Percentiles rank a stretch among this genome's conserved stretches.
Evolutionary conservation across 2,797 vertebrate genomes (phyloP).

Genomic region (Micrastur ruficollis): DNA sequence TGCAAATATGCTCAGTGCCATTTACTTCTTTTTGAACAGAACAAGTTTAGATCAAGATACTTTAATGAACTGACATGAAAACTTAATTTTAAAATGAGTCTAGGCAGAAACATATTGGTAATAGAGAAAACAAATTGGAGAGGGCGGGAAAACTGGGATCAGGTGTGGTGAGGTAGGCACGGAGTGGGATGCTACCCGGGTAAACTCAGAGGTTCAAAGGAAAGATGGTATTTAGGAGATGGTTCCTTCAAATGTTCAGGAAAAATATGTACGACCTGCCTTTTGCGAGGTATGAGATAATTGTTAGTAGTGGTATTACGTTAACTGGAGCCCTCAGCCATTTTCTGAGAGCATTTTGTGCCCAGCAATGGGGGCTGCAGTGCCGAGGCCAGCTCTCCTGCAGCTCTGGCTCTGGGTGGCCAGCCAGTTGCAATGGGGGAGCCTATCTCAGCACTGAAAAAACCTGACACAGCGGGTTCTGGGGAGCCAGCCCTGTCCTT

Average conservation of each 20-base stretch:
- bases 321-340: background rate
- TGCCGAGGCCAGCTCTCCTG: background rate
- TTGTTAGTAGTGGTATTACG: no score
- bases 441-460: background rate
- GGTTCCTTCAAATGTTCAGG: background rate
- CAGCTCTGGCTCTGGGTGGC: background rate
- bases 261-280: background rate
- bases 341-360: background rate
- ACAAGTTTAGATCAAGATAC: background rate
- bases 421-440: background rate
- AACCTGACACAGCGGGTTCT: accelerated
- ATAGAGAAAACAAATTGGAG: background rate
- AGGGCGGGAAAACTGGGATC: background rate
- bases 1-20: background rate
- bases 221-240: background rate
- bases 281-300: background rate
- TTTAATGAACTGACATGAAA: background rate
- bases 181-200: background rate
- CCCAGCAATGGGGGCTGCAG: background rate
- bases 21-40: background rate
- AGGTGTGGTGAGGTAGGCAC: background rate
- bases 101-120: background rate
- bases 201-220: background rate
- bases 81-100: background rate
- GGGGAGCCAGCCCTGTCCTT: background rate